Base-by-base conservation (phyloP, 2,888 invertebrate genomes). In the Thyatira batis region DNA sequence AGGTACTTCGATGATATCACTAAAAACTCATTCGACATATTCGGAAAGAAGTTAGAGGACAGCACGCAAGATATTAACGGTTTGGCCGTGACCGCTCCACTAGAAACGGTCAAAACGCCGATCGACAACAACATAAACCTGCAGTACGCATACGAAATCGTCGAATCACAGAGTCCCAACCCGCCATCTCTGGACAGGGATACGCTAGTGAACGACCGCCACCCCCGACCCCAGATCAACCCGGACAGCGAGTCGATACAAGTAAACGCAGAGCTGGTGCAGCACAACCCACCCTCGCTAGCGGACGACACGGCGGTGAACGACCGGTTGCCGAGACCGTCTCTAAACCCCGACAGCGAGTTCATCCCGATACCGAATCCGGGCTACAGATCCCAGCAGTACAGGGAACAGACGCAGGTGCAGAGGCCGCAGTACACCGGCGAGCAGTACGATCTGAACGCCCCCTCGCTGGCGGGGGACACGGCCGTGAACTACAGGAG, bases 21-120 rank as follows among this genome's bases (percentile, higher is more conserved):
- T 3, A 95, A 94, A 76, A 95, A 95, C 70, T 95, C 95, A 53
- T 95, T 95, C 71, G 95, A 95, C 25, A 93, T 95, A 64, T 96
- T 95, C 73, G 96, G 95, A 1, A 94, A 94, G 81, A 96, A 95
- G 80, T 79, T 95, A 52, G 93, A 85, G 73, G 88, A 86, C 69
- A 92, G 89, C 20, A 90, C 86, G 25, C 90, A 85, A 55, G 87
- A 90, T 64, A 70, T 93, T 0, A 83, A 88, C 70, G 87, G 93
- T 65, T 69, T 91, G 44, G 91, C 85, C 8, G 92, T 92, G 49
- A 92, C 92, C 2, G 84, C 86, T 48, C 88, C 90, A 1, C 73
- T 91, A 2, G 91, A 86, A 51, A 90, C 92, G 0, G 87, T 91
- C 5, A 83, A 85, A 55, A 87, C 92, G 20, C 92, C 91, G n/a